Conservation (phyloP, 2,797 vertebrate species). For the Champsocephalus esox region DNA sequence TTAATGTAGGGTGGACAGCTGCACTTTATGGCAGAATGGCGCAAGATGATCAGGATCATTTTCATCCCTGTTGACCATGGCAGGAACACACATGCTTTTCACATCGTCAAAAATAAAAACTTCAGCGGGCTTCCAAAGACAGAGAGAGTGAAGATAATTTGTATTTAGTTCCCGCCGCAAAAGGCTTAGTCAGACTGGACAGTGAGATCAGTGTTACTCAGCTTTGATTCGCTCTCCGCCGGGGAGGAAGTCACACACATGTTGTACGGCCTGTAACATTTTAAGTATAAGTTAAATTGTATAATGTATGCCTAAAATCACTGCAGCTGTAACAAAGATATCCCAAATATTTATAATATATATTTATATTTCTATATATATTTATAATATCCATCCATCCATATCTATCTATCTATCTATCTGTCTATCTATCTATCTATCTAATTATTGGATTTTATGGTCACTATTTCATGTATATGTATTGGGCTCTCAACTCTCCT, state of each 20-base stretch:
- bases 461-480: too few relatives aligned
- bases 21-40: slow-evolving; percentile 64
- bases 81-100: slow-evolving; percentile 53
- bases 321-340: too few relatives aligned
- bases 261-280: not conserved
- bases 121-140: slow-evolving; percentile 35
- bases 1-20: slow-evolving; percentile 62
- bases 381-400: too few relatives aligned
- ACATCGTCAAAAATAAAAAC: slow-evolving; percentile 48
- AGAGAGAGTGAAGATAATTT: slow-evolving; percentile 13
- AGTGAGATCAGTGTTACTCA: slow-evolving; percentile 18
- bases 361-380: too few relatives aligned
- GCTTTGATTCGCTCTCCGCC: slow-evolving; percentile 59
- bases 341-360: too few relatives aligned
- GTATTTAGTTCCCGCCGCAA: slow-evolving; percentile 48
- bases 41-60: slow-evolving; percentile 66
- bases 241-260: slow-evolving; percentile 26
- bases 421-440: too few relatives aligned
- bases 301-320: too few relatives aligned
- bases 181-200: slow-evolving; percentile 44
- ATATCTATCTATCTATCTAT: too few relatives aligned
- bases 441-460: too few relatives aligned
- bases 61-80: slow-evolving; percentile 55
- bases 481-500: not conserved
- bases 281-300: not conserved